Evolutionary conservation across 1,140 invertebrate genomes (phyloP).

Genomic region (Carcinoscorpius rotundicauda): DNA sequence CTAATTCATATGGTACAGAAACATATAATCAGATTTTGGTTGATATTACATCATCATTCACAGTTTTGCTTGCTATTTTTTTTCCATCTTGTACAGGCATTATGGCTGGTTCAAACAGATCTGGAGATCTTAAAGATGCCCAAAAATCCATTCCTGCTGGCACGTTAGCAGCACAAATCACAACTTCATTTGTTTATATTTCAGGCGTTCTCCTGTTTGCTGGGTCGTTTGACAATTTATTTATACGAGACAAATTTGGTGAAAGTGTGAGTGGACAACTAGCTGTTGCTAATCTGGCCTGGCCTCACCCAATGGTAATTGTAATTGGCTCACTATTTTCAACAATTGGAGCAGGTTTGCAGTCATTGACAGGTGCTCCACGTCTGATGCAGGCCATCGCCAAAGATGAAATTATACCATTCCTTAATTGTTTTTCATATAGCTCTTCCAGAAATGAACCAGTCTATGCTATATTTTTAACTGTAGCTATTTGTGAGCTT

Average conservation of each 20-base stretch:
- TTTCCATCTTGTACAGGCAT: constrained; percentile 96
- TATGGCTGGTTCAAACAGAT: constrained; percentile 98
- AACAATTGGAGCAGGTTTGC: constrained; percentile 94
- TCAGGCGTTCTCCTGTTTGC: constrained; percentile 85
- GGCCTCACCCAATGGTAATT: constrained; percentile 97
- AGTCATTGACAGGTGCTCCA: constrained; percentile 59
- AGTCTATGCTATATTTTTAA: constrained; percentile 79
- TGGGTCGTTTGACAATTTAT: constrained; percentile 83
- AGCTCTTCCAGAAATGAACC: constrained; percentile 91
- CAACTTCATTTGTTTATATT: constrained; percentile 79
- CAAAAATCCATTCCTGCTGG: constrained; percentile 97
- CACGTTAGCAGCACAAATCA: constrained; percentile 89
- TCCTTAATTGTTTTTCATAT: constrained; percentile 76
- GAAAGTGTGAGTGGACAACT: constrained; percentile 89
- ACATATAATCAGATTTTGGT: constrained; percentile 63
- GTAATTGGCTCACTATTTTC: constrained; percentile 96
- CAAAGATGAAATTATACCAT: constrained; percentile 93
- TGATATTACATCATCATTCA: constrained; percentile 91
- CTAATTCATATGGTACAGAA: constrained; percentile 10
- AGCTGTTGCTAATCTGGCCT: constrained; percentile 66
- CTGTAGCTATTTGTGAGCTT: constrained; percentile 31
- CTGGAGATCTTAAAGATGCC: constrained; percentile 96
- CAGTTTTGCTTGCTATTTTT: constrained; percentile 97
- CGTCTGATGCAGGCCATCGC: constrained; percentile 81
- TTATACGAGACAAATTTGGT: constrained; percentile 94